These are phyloP conservation scores for Octonoba sinensis DNA, from an alignment of 2,888 invertebrate genomes.

Conservation along the genomic window DNA sequence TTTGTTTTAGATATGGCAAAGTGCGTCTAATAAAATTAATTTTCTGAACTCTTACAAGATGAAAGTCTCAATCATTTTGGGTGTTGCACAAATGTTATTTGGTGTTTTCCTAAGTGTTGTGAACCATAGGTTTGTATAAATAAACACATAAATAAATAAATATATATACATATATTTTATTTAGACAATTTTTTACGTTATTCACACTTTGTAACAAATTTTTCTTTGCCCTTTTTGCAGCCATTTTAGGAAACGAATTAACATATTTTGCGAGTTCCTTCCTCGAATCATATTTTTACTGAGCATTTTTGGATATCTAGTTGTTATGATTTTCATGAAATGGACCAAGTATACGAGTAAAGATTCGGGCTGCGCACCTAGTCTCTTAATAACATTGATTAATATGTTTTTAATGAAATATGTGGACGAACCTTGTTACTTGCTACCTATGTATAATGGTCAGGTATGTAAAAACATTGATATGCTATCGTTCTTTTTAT, in stretches of 20 bases:
- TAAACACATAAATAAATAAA: neutral
- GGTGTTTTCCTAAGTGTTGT: conserved; percentile 83
- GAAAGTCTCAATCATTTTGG: conserved; percentile 90
- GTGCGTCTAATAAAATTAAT: conserved; percentile 86
- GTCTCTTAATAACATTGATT: conserved; percentile 96
- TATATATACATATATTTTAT: neutral
- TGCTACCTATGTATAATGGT: conserved; percentile 63
- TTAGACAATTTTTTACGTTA: neutral
- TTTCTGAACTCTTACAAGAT: conserved; percentile 96
- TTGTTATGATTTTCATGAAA: conserved; percentile 93
- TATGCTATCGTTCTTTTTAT: neutral
- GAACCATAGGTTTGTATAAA: conserved; percentile 70
- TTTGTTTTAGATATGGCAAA: conserved; percentile 77
- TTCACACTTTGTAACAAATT: neutral
- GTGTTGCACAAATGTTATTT: conserved; percentile 97
- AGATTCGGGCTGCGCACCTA: conserved; percentile 84
- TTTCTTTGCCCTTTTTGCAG: conserved; percentile 69
- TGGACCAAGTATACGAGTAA: conserved; percentile 79
- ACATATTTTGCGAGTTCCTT: conserved; percentile 91
- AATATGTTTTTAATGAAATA: conserved; percentile 95
- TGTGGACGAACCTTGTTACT: conserved; percentile 66
- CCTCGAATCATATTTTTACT: conserved; percentile 93
- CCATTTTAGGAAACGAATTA: conserved; percentile 77
- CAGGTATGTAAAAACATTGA: conserved; percentile 59
- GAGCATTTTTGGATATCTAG: conserved; percentile 95